Base-by-base conservation (phyloP, 1,140 invertebrate genomes). In the Tetraneura akinire region DNA sequence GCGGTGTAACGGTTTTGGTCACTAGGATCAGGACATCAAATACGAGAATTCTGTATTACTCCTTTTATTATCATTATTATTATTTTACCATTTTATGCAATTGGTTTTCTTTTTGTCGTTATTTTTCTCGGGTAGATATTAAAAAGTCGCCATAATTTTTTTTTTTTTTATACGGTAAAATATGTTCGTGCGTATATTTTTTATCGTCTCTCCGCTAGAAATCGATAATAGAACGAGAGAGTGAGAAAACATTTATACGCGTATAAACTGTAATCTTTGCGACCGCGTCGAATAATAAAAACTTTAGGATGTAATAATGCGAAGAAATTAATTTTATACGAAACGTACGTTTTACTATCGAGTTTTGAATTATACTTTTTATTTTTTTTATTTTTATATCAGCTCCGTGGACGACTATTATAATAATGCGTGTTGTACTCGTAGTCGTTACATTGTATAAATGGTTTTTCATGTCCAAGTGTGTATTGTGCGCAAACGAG, bases 21-120 rank as follows among this genome's bases (percentile, higher is more conserved):
- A 66, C 32, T 21, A 32, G 64, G 45, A 16, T 16, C 37, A 66
- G 64, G 64, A 42, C 21, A 21, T 45, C 37, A 37, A 66, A 66
- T 37, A 37, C 21, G 13, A 68, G 23, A 68, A 45, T 68, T 23
- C n/a, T 26, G 21, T 68, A 68, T 68, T 47, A 8, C 11, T 14
- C 37, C 21, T 45, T 10, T 23, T 47, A 37, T 47, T 68, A n/a
- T n/a, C n/a, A n/a, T n/a, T n/a, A n/a, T n/a, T n/a, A n/a, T n/a
- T n/a, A n/a, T 68, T 47, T 47, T 68, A 68, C n/a, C 66, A 37
- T 47, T 68, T 68, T 68, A 68, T 42, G 66, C 45, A 68, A 68
- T 68, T 68, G 66, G 66, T 47, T 47, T 68, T 68, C n/a, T 51
- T 64, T 68, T 68, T 68, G 47, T 68, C 66, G 66, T 47, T 14